A percentile compares a stretch with the other conserved stretches of the same genome.
These are phyloP conservation scores for Sthenelais limicola DNA, from an alignment of 2,888 invertebrate genomes.

Conservation along the genomic window DNA sequence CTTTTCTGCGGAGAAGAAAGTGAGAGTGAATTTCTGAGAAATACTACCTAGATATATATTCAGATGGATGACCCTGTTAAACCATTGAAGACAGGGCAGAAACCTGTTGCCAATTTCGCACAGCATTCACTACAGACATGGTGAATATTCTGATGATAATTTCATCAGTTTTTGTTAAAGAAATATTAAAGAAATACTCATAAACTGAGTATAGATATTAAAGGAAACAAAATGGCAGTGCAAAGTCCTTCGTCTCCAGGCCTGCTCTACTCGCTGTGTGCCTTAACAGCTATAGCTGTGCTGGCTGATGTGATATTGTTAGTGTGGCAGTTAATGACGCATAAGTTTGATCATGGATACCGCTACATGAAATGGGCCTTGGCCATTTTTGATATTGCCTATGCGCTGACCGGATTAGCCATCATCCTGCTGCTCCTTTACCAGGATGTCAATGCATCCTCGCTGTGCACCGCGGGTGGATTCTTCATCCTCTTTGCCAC, in stretches of 20 bases:
- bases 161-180: too few relatives aligned
- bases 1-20: too few relatives aligned
- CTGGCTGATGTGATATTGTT: constrained; percentile 33
- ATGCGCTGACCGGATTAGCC: constrained; percentile 30
- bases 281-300: constrained; percentile 27
- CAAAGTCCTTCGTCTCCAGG: constrained; percentile 27
- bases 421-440: constrained; percentile 30
- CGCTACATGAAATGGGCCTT: constrained; percentile 33
- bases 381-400: constrained; percentile 6
- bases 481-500: constrained; percentile 39
- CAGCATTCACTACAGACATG: too few relatives aligned
- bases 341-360: constrained; percentile 16
- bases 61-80: too few relatives aligned
- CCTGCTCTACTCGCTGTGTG: constrained; percentile 31
- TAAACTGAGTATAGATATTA: too few relatives aligned
- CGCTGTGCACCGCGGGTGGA: constrained; percentile 37
- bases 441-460: constrained; percentile 13
- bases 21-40: too few relatives aligned
- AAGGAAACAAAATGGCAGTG: too few relatives aligned
- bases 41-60: too few relatives aligned
- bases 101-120: too few relatives aligned
- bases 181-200: too few relatives aligned
- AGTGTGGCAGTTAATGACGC: constrained; percentile 28
- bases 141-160: too few relatives aligned
- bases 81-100: too few relatives aligned